Evolutionary conservation across 2,888 invertebrate genomes (phyloP), one percentile per base, ranked within the genome.

Genomic region (Epistrophe eligans): DNA sequence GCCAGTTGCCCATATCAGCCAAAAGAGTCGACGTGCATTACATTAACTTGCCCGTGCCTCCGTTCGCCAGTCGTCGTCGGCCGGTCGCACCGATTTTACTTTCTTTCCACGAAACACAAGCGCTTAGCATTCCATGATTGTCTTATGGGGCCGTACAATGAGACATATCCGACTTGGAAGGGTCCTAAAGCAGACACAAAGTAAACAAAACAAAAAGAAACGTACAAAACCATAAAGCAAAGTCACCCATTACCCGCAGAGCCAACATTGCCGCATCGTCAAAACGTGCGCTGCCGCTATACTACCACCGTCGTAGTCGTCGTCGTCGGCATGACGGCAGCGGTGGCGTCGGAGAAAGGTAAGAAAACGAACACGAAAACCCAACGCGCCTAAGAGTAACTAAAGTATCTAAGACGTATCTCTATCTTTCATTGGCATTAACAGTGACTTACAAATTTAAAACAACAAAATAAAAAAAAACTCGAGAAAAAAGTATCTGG

Each of bases 1-100:
- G 82, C 77, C 85, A 85, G 85, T 85, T 85, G 85, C 77, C 85
- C 85, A 85, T 85, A 85, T 85, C 82, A 85, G 82, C 64, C 77
- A 67, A 81, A 76, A 52, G n/a, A n/a, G n/a, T n/a, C 40, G 73
- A 70, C 48, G 72, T 77, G 82, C 81, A 85, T 72, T 77, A 77
- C 81, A 85, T 77, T 82, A 82, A 77, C 81, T 77, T 82, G 67
- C 77, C 73, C 72, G 77, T 60, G 55, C 50, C 52, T 38, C 55
- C 8, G 55, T 43, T 10, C 15, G 19, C n/a, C 28, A n/a, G 28
- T 28, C 24, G 28, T 28, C 24, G 13, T 32, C 35, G 6, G 52
- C 38, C 19, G 38, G 43, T 72, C 67, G 67, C 60, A 77, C 77
- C 11, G 82, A 85, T 85, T 77, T 85, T 85, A 85, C 85, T 85